Evolutionary conservation across 2,888 invertebrate species (phyloP).

Genomic region (Hypercompe scribonia): DNA sequence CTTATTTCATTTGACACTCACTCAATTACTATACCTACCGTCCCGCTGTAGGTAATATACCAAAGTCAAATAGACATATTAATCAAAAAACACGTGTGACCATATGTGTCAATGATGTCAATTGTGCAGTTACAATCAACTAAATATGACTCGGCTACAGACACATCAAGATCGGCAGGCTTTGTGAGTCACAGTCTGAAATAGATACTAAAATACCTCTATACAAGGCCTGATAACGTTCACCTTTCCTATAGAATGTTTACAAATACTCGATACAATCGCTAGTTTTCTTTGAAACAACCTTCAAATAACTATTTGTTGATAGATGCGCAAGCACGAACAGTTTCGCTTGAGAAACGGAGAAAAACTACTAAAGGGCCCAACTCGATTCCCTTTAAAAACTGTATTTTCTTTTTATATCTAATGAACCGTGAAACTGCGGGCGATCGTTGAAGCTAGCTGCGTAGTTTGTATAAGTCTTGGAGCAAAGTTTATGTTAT

Average conservation of each 20-base stretch:
- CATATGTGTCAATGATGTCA: background rate
- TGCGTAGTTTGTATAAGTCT: slow-evolving; percentile 37
- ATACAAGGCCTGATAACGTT: background rate
- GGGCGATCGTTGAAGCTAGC: slow-evolving; percentile 59
- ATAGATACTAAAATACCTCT: background rate
- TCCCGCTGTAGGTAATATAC: background rate
- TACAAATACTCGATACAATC: slow-evolving; percentile 17
- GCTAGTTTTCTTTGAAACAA: slow-evolving; percentile 34
- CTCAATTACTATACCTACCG: no score
- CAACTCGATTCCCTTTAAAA: slow-evolving; percentile 69
- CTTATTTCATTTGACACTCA: no score
- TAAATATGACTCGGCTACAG: background rate
- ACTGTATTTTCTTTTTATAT: slow-evolving; percentile 76
- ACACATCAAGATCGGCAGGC: background rate
- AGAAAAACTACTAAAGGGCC: slow-evolving; percentile 63
- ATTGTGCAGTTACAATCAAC: background rate
- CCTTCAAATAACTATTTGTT: slow-evolving; percentile 69
- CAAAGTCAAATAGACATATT: no score
- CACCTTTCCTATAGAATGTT: slow-evolving; percentile 9
- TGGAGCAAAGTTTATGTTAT: slow-evolving; percentile 36
- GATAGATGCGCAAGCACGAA: slow-evolving; percentile 66
- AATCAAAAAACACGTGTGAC: no score
- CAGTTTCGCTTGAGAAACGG: slow-evolving; percentile 67
- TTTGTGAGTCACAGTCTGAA: background rate
- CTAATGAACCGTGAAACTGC: slow-evolving; percentile 77